Evolutionary conservation across 2,888 invertebrate genomes (phyloP), one percentile per base, ranked within the genome.

Genomic region (Unio delphinus): DNA sequence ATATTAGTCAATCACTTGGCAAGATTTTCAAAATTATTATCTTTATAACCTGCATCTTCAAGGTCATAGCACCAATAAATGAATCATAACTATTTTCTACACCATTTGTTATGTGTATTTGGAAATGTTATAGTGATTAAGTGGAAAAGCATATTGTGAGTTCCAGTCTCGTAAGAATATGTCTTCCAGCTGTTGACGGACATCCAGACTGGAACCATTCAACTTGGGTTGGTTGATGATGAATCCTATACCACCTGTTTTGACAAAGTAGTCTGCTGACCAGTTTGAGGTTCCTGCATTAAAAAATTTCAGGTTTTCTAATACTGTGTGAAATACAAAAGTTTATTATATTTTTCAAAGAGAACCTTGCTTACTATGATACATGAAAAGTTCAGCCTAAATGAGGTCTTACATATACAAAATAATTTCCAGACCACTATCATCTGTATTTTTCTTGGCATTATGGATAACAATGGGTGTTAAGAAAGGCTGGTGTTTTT

Each of bases 261-360:
- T 92, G 0, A 93, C 93, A 90, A 99, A 99, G 90, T 98, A 99
- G 90, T 99, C 98, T 0, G 96, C 98, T 0, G 96, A 95, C 99
- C 99, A 99, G 91, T 98, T 99, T 55, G 98, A 98, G 0, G 98
- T 98, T 28, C 93, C 93, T 93, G 80, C 18, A 77, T 28, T 17
- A 61, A 30, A 56, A 17, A 30, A 23, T 4, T 30, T 26, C 61
- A 60, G 30, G 59, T 28, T 26, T 23, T 23, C 23, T 23, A 23
- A 23, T 23, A 61, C 20, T 28, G 15, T 54, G 8, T 30, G 20
- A 26, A 60, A 45, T n/a, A 60, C 45, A 45, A 67, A 61, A 45
- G 18, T 67, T 28, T 11, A 54, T 34, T 23, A 54, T 23, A 67
- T 7, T n/a, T 55, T 34, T 18, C 28, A 30, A 59, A 8, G 34